Percentiles rank a stretch among this genome's conserved stretches.
Evolutionary conservation across 2,888 invertebrate species (phyloP).

Genomic region (Kuschelorhynchus macadamiae): DNA sequence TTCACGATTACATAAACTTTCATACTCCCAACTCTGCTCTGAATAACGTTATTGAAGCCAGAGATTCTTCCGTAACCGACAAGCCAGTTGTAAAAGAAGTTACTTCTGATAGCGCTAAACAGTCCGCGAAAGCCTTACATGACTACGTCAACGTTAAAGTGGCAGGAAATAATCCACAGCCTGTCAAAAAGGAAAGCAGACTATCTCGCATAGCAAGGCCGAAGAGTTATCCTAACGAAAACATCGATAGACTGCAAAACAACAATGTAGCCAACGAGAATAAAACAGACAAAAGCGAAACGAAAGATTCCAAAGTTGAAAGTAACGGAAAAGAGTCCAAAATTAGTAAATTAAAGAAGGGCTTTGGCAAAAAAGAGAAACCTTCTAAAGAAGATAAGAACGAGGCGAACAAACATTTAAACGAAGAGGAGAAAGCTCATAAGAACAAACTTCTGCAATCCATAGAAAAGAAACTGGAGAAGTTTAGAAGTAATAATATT

Average conservation of each 20-base stretch:
- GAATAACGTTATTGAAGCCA: background rate
- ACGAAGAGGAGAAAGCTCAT: constrained; percentile 61
- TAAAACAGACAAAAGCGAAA: constrained; percentile 2
- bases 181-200: constrained; percentile 61
- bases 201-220: constrained; percentile 71
- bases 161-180: constrained; percentile 47
- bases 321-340: constrained; percentile 74
- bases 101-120: constrained; percentile 8
- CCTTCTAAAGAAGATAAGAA: constrained; percentile 61
- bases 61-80: background rate
- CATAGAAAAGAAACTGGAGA: constrained; percentile 84
- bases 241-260: constrained; percentile 42
- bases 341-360: constrained; percentile 60
- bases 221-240: constrained; percentile 70
- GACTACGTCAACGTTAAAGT: constrained; percentile 62
- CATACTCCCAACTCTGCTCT: constrained; percentile 2
- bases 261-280: constrained; percentile 6
- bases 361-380: constrained; percentile 60
- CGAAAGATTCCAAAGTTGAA: constrained; percentile 49
- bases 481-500: constrained; percentile 70
- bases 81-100: constrained; percentile 1
- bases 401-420: constrained; percentile 58
- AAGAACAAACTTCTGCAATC: constrained; percentile 78
- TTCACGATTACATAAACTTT: constrained; percentile 63
- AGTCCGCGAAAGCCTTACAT: constrained; percentile 49